A percentile compares a stretch with the other conserved stretches of the same genome.
These are phyloP conservation scores for Macaca fascicularis DNA, from an alignment of 2,113 vertebrate genomes.

Conservation along the genomic window T2T-MFA8v1.1 NC_088390.1:72034001-72034500, in stretches of 20 bases:
- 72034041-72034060: neutral
- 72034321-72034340: neutral
- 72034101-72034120: neutral
- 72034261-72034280: too few relatives aligned
- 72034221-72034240: neutral
- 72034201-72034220: neutral
- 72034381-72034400: constrained; percentile 51
- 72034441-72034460: constrained; percentile 32
- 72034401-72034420: constrained; percentile 69
- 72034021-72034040: neutral
- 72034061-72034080: neutral
- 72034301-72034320: neutral
- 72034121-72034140: neutral
- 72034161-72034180: neutral
- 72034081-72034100: neutral
- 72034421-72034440: constrained; percentile 77
- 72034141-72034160: neutral
- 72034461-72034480: constrained; percentile 39
- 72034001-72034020: neutral
- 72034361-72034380: constrained; percentile 46
- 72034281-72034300: neutral
- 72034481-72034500: constrained; percentile 73
- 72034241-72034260: neutral
- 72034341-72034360: constrained; percentile 5
- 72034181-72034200: neutral